Percentiles rank a stretch among this genome's conserved stretches.
Evolutionary conservation across 1,140 invertebrate species (phyloP).

Genomic region (Dufourea novaeangliae): DNA sequence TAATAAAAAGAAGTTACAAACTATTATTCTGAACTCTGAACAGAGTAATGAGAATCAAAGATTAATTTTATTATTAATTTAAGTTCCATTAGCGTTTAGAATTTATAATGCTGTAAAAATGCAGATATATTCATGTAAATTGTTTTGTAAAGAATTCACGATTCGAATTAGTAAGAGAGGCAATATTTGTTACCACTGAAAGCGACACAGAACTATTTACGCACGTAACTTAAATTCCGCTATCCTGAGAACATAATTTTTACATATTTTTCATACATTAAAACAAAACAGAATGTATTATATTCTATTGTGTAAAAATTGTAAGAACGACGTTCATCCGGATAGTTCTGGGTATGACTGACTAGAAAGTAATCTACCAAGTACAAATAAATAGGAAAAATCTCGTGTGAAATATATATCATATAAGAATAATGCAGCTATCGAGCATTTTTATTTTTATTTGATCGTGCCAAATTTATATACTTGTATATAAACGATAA

Average conservation of each 20-base stretch:
- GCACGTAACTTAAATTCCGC: not conserved
- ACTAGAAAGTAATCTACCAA: slow-evolving; percentile 38
- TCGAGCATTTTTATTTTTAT: slow-evolving; percentile 16
- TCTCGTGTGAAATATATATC: not conserved
- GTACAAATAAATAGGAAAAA: slow-evolving; percentile 27
- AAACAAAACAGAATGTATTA: not conserved
- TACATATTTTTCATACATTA: slow-evolving; percentile 13
- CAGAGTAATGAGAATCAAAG: not conserved
- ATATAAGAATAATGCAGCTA: not conserved
- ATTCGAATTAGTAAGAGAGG: not conserved
- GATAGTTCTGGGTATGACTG: slow-evolving; percentile 27
- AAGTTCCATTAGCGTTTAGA: slow-evolving; percentile 19
- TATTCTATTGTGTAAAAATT: slow-evolving; percentile 9
- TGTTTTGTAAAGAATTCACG: slow-evolving; percentile 12
- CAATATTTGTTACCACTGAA: not conserved
- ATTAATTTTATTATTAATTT: slow-evolving; percentile 16
- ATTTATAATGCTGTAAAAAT: slow-evolving; percentile 18
- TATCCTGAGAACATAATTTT: not conserved
- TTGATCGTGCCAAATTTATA: slow-evolving; percentile 21
- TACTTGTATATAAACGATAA: slow-evolving; percentile 13
- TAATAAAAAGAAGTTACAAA: slow-evolving; percentile 20
- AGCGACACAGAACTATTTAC: slow-evolving; percentile 6
- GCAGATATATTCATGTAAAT: slow-evolving; percentile 11
- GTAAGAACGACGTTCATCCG: not conserved
- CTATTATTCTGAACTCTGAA: slow-evolving; percentile 10